A percentile compares a stretch with the other conserved stretches of the same genome.
These are phyloP conservation scores for Parapsyche elsis DNA, from an alignment of 1,140 invertebrate species.

Conservation along the genomic window DNA sequence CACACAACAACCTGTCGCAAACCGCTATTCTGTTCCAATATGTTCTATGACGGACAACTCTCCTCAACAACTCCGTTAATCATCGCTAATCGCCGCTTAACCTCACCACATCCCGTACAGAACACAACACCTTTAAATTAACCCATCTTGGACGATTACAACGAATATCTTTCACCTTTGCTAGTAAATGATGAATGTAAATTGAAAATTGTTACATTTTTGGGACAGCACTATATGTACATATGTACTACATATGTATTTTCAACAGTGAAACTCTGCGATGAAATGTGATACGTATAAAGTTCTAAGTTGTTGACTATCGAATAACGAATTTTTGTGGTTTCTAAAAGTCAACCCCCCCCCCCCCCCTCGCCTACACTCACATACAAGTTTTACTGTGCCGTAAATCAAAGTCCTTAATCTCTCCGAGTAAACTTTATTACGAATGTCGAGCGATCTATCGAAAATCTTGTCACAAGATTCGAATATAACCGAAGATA, in stretches of 20 bases:
- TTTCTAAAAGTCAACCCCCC: not conserved
- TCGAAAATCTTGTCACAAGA: constrained; percentile 22
- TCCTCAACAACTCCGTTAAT: constrained; percentile 23
- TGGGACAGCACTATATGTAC: too few species aligned
- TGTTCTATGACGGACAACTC: constrained; percentile 7
- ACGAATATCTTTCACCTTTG: too few species aligned
- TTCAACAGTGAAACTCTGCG: too few species aligned
- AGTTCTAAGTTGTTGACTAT: not conserved
- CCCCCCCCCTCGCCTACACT: not conserved
- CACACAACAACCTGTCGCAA: constrained; percentile 1
- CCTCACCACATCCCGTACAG: constrained; percentile 5
- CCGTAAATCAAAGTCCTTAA: constrained; percentile 18
- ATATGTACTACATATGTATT: too few species aligned
- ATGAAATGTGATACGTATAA: not conserved
- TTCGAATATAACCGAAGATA: constrained; percentile 32
- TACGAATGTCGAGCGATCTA: constrained; percentile 16
- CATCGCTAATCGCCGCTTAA: constrained; percentile 15
- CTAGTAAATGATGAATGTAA: too few species aligned
- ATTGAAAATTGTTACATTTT: too few species aligned
- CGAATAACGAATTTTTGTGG: constrained; percentile 21
- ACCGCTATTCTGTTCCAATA: not conserved
- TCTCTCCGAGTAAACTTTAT: constrained; percentile 16
- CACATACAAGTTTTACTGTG: too few species aligned
- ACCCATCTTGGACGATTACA: too few species aligned
- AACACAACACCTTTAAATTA: too few species aligned